Conservation (phyloP, 2,888 invertebrate genomes). For the Congeria kusceri region DNA sequence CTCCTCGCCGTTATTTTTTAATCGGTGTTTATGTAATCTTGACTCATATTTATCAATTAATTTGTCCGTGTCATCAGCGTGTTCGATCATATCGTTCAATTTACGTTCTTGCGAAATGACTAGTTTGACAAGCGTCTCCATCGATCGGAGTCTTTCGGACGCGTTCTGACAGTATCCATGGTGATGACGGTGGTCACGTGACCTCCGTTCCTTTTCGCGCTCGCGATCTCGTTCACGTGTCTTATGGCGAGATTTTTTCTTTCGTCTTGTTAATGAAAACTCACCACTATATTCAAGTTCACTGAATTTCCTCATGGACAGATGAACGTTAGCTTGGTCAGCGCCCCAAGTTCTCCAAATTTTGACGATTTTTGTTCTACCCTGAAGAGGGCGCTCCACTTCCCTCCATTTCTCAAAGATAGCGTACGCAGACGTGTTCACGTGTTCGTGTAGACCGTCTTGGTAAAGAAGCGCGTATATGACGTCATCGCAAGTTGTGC, state of each 20-base stretch:
- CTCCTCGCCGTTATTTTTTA: constrained; percentile 73
- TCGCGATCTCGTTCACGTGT: constrained; percentile 67
- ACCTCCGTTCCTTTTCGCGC: constrained; percentile 59
- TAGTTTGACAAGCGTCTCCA: constrained; percentile 85
- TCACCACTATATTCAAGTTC: constrained; percentile 73
- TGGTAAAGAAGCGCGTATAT: constrained; percentile 89
- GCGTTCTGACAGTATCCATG: constrained; percentile 63
- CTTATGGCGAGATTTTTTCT: constrained; percentile 64
- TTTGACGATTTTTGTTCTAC: constrained; percentile 91
- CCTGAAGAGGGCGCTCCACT: constrained; percentile 88
- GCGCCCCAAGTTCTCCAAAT: constrained; percentile 93
- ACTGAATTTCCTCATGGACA: constrained; percentile 80
- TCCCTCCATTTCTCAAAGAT: constrained; percentile 89
- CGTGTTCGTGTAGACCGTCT: constrained; percentile 88
- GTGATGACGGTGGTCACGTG: constrained; percentile 50
- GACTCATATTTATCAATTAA: constrained; percentile 89
- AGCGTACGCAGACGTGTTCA: constrained; percentile 89
- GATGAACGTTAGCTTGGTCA: constrained; percentile 88
- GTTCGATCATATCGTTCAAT: constrained; percentile 86
- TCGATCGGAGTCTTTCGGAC: constrained; percentile 66
- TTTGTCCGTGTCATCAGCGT: constrained; percentile 90
- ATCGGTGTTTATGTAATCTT: constrained; percentile 64
- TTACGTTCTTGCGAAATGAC: constrained; percentile 89
- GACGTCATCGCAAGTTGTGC: constrained; percentile 93
- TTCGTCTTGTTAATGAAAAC: constrained; percentile 66